Evolutionary conservation across 23 tunicate species (phyloP), one percentile per base, ranked within the genome.

Genomic region (Ciona savignyi): DNA sequence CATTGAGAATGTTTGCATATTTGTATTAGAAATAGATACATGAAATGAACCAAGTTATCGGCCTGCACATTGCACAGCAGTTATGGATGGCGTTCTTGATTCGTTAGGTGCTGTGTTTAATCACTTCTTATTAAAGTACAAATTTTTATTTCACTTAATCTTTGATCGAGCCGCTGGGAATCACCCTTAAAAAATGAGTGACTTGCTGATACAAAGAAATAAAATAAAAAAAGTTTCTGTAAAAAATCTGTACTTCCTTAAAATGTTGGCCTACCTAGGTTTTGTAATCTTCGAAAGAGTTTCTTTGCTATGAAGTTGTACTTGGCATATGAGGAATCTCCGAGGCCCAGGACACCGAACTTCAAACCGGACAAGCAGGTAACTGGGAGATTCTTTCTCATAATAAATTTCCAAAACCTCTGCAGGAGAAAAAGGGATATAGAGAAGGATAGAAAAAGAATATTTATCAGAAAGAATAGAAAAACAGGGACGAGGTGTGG

Each of bases 321-420:
- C 33, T 85, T 91, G 32, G 97, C 83, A 66, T 91, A 91, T 6
- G 97, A 91, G 3, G 97, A 91, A 77, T 91, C 97, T 11, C 97
- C 97, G 1, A 91, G 79, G 27, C 91, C 97, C 3, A 91, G 82
- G 4, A 91, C 97, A 33, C 71, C 91, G 72, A 79, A 91, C 30
- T 65, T 70, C 0, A 91, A 67, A 32, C 71, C 84, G 11, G 67
- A 9, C 28, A 91, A 76, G 66, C 88, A 71, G 23, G 84, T 26
- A 3, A 60, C 11, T 23, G 86, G 91, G 0, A 91, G 83, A 63
- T 81, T 84, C 65, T 85, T 91, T 60, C 86, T 81, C 97, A 91
- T 91, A 2, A 91, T 80, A 68, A 91, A 91, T 42, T 84, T 77
- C 97, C 97, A 91, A 66, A 91, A 91, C 70, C 70, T 83, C 97